Base-by-base conservation (phyloP, 2,888 invertebrate species). In the Coleophora deauratella region DNA sequence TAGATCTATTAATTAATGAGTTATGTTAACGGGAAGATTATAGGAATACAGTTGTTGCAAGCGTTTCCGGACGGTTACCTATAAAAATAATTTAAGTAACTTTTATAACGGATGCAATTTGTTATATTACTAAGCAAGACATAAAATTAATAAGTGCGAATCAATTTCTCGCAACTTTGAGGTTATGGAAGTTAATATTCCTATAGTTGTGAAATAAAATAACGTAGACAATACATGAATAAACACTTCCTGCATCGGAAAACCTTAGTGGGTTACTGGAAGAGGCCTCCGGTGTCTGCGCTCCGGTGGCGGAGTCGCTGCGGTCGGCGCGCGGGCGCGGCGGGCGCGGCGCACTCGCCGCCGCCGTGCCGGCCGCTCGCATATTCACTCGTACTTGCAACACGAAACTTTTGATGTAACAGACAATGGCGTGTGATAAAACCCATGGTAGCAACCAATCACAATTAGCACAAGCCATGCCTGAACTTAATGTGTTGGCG, bases 1-100 rank as follows among this genome's bases (percentile, higher is more conserved):
- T 74, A 73, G 65, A 66, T 43, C 59, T 53, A 71, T 70, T 67
- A 59, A 71, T 70, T 67, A 59, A 72, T 51, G 53, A 63, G 59
- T 52, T 62, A 59, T 62, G 55, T 57, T 54, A 50, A 56, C 54
- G 54, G 52, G 63, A 58, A 63, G 60, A 71, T 67, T 62, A 62
- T 59, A 51, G 58, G 61, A 57, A 54, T 62, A 64, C 63, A n/a
- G n/a, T n/a, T n/a, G n/a, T n/a, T n/a, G n/a, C n/a, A 64, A 62
- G 54, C 59, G 58, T 53, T 63, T 61, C 59, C 57, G 55, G 54
- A 57, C 50, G 45, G 49, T 52, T 51, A 45, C 48, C 32, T n/a
- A 38, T 37, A 38, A 27, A 32, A n/a, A 33, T 28, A 31, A 4
- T 11, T 37, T 12, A 31, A 31, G 28, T 28, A 31, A 31, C 11